A percentile compares a stretch with the other conserved stretches of the same genome.
These are phyloP conservation scores for Meiosimyza platycephala DNA, from an alignment of 2,888 invertebrate species.

Conservation along the genomic window DNA sequence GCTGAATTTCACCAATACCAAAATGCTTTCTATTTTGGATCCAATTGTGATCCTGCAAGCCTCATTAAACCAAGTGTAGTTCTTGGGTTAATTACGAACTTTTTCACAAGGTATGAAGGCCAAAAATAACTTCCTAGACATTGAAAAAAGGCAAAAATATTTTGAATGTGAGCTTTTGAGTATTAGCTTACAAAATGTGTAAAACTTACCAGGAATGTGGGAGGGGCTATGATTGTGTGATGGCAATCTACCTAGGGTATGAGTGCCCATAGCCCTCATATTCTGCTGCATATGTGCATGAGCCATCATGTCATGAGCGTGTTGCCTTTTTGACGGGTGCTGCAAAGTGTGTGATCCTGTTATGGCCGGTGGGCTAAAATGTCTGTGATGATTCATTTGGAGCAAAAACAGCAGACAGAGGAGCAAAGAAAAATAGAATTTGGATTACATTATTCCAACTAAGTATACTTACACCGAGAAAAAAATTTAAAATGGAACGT, in stretches of 20 bases:
- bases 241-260: constrained; percentile 77
- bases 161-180: background rate
- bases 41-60: too few relatives aligned
- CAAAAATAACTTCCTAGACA: too few relatives aligned
- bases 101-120: too few relatives aligned
- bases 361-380: constrained; percentile 67
- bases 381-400: constrained; percentile 53
- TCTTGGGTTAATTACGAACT: too few relatives aligned
- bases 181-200: background rate
- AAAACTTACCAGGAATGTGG: constrained; percentile 65
- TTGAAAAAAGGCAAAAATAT: too few relatives aligned
- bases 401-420: constrained; percentile 25
- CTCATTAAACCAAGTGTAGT: too few relatives aligned
- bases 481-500: too few relatives aligned
- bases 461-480: background rate
- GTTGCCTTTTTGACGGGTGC: constrained; percentile 66
- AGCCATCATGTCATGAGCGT: constrained; percentile 66
- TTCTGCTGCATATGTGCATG: constrained; percentile 69
- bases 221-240: constrained; percentile 74
- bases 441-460: constrained; percentile 18
- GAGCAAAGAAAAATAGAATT: constrained; percentile 8
- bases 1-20: too few relatives aligned
- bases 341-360: constrained; percentile 67
- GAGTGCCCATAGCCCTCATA: constrained; percentile 71
- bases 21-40: too few relatives aligned